Conservation (phyloP, 2,113 vertebrate species). For the Pongo abelii region DNA sequence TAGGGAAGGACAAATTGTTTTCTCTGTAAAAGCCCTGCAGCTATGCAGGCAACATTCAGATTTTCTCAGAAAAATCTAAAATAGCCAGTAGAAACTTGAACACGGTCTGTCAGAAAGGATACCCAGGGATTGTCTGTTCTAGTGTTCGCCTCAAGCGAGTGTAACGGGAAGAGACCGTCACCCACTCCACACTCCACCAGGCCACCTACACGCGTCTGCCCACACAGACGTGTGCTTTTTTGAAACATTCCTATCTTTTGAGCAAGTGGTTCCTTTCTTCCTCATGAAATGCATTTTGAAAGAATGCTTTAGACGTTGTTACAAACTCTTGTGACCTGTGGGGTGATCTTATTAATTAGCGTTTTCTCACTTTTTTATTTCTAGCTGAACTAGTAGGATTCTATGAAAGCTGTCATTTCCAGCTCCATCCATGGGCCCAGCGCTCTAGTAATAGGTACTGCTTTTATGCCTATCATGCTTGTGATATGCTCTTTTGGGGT, state of each 20-base stretch:
- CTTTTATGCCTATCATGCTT: neutral
- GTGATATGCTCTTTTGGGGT: neutral
- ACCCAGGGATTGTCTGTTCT: neutral
- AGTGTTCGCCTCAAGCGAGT: neutral
- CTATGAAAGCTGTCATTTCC: conserved; percentile 83
- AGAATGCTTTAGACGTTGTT: neutral
- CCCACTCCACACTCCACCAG: neutral
- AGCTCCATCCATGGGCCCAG: conserved; percentile 83
- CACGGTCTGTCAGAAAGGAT: neutral
- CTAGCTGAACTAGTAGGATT: conserved; percentile 86
- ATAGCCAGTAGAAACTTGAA: neutral
- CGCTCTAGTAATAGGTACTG: conserved; percentile 83
- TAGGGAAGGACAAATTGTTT: neutral
- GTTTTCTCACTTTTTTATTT: conserved; percentile 60
- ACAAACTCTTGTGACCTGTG: neutral
- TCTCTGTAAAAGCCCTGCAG: neutral
- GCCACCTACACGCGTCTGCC: neutral
- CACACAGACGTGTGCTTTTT: neutral
- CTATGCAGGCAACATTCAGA: neutral
- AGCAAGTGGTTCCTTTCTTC: neutral
- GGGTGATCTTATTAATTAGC: neutral
- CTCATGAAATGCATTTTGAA: neutral
- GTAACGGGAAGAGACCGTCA: neutral
- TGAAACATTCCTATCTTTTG: neutral
- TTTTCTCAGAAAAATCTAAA: conserved; percentile 40